Percentiles rank a stretch among this genome's conserved stretches.
phyloP scores from a whole-genome alignment of 2,797 vertebrate genomes.

The Periophthalmus magnuspinnatus region DNA sequence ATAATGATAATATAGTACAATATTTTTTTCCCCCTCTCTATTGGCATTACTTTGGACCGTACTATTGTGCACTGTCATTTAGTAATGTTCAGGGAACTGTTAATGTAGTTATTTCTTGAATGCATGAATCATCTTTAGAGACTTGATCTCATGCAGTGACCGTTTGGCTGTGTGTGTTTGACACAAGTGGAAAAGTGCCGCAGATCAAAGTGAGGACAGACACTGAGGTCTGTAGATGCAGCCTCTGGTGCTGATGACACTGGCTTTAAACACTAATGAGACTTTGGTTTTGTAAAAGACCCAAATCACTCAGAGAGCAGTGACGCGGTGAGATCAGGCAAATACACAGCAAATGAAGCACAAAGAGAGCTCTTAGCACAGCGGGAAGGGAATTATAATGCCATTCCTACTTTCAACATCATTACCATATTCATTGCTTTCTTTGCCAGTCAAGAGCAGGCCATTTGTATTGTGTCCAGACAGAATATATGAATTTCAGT shows the following conservation, averaged over 20 bases:
- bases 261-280: constrained; percentile 57
- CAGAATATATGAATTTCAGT: constrained; percentile 26
- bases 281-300: constrained; percentile 61
- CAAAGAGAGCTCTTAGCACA: constrained; percentile 52
- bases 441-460: constrained; percentile 44
- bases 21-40: not conserved
- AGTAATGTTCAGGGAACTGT: not conserved
- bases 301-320: constrained; percentile 49
- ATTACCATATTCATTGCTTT: constrained; percentile 57
- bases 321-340: constrained; percentile 29
- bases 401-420: constrained; percentile 59
- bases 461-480: constrained; percentile 27
- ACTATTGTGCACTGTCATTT: not conserved
- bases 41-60: not conserved
- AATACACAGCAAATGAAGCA: constrained; percentile 61
- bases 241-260: constrained; percentile 43
- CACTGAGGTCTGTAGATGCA: constrained; percentile 47
- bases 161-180: constrained; percentile 14
- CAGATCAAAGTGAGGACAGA: constrained; percentile 41
- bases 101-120: not conserved
- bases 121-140: not conserved
- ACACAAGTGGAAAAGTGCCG: constrained; percentile 33
- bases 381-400: constrained; percentile 61
- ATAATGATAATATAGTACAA: not conserved
- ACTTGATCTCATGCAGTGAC: not conserved